These are phyloP conservation scores for Corythornis vintsioides DNA, from an alignment of 2,113 vertebrate species.

Conservation along the genomic window DNA sequence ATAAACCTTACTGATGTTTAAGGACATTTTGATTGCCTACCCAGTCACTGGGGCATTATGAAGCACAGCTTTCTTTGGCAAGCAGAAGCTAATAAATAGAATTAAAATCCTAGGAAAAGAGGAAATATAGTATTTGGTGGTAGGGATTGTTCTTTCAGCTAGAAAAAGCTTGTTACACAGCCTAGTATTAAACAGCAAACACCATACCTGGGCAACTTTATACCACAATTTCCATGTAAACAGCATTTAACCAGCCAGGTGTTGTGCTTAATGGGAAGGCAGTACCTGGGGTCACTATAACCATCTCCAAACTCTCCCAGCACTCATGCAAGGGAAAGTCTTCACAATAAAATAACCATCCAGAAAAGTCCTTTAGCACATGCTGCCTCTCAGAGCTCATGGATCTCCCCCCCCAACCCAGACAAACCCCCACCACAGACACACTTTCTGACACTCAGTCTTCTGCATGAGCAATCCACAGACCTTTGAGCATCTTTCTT, in stretches of 20 bases:
- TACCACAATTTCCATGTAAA: rapidly evolving
- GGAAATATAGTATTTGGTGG: neutral
- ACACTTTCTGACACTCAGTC: neutral
- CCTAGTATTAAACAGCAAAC: neutral
- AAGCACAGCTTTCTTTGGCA: neutral
- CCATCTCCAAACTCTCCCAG: neutral
- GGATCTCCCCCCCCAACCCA: neutral
- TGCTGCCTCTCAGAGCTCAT: too few relatives aligned
- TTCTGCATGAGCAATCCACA: neutral
- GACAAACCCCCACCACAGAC: neutral
- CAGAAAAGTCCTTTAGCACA: neutral
- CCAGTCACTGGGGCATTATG: neutral
- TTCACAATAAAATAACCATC: neutral
- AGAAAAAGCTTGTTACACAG: neutral
- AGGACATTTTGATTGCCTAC: neutral
- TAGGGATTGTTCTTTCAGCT: neutral
- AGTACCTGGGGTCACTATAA: neutral
- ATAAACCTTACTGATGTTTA: neutral
- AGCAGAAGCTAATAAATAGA: neutral
- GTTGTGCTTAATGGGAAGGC: neutral
- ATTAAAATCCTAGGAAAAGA: neutral
- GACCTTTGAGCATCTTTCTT: neutral
- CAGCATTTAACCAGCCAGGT: neutral
- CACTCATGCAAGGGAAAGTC: neutral
- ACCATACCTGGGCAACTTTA: neutral